Percentiles rank a stretch among this genome's conserved stretches.
Conservation (phyloP, 2,888 invertebrate genomes). For the Quadriops clusia region DNA sequence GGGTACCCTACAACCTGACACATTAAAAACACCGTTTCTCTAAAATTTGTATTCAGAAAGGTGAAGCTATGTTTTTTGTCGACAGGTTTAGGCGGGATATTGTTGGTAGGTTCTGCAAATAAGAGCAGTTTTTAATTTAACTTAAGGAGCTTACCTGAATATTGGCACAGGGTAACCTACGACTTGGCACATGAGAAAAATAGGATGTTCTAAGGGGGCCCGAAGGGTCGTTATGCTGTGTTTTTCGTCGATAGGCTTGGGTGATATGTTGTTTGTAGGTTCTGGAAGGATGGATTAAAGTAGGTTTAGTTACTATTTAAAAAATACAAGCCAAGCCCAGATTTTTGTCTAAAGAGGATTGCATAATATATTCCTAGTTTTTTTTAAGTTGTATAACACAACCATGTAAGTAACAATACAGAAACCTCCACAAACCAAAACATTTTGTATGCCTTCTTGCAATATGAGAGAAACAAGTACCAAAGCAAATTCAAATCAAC, state of each 20-base stretch:
- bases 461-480: too few relatives aligned
- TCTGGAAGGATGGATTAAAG: too few relatives aligned
- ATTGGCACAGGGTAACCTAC: constrained; percentile 58
- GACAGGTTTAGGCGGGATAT: constrained; percentile 46
- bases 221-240: constrained; percentile 33
- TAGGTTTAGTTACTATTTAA: too few relatives aligned
- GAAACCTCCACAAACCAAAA: too few relatives aligned
- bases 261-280: constrained; percentile 53
- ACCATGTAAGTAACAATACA: too few relatives aligned
- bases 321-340: constrained; percentile 1
- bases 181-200: constrained; percentile 56
- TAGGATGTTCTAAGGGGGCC: constrained; percentile 28
- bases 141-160: constrained; percentile 49
- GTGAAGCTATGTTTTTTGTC: constrained; percentile 41
- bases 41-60: constrained; percentile 36
- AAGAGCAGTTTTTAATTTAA: constrained; percentile 16
- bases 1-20: constrained; percentile 38
- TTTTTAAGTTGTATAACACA: constrained; percentile 3
- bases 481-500: too few relatives aligned
- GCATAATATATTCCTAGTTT: not conserved
- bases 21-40: constrained; percentile 33
- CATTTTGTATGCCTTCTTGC: too few relatives aligned
- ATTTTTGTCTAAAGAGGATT: not conserved
- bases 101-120: constrained; percentile 55
- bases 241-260: constrained; percentile 38